phyloP scores from a whole-genome alignment of 2,797 vertebrate genomes.

The Taenioides sp. region DNA sequence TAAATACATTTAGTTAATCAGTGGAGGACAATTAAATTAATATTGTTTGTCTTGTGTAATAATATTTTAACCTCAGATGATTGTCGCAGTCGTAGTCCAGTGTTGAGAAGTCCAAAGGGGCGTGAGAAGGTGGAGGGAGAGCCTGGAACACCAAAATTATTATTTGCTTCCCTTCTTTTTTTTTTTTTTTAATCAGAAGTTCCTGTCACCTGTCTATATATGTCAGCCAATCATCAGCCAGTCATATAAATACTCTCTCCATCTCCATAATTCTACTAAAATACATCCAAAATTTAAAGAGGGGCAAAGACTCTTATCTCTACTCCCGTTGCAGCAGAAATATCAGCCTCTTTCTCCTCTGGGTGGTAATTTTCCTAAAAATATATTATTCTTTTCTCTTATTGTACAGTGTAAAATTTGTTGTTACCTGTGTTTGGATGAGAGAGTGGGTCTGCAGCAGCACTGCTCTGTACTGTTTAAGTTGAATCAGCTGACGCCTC shows the following conservation, averaged over 20 bases:
- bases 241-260: background rate
- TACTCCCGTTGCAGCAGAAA: background rate
- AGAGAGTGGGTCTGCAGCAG: conserved; percentile 7
- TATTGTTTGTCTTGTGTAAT: background rate
- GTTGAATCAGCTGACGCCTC: conserved; percentile 1
- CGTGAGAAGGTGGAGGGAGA: background rate
- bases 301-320: too few species aligned
- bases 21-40: too few species aligned
- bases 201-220: background rate
- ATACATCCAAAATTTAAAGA: too few species aligned
- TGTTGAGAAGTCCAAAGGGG: background rate
- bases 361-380: background rate
- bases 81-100: background rate
- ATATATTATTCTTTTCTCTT: background rate
- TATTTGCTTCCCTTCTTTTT: background rate
- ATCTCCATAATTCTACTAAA: background rate
- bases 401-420: background rate
- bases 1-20: too few species aligned
- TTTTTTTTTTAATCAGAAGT: background rate
- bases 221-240: background rate
- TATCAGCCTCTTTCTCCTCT: background rate
- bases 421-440: conserved; percentile 1
- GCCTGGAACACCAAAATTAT: background rate
- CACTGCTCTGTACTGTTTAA: background rate
- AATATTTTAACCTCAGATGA: conserved; percentile 5